These are phyloP conservation scores for Pristionchus arcanus DNA, from an alignment of 2,888 invertebrate species.

Conservation along the genomic window DNA sequence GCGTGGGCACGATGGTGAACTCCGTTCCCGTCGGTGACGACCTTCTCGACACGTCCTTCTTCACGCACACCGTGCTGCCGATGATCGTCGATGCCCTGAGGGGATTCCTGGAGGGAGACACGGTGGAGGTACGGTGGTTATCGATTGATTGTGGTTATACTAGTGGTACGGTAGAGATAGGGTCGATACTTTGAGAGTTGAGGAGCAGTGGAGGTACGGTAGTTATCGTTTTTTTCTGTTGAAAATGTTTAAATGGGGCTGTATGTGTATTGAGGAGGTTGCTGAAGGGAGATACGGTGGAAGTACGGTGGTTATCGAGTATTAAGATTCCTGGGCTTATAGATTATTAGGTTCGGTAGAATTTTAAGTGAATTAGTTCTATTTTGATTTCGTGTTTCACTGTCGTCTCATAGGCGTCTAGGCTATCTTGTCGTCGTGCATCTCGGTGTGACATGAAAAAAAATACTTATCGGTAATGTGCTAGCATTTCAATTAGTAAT, in stretches of 20 bases:
- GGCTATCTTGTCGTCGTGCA: neutral
- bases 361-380: no score
- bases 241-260: no score
- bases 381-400: no score
- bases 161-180: no score
- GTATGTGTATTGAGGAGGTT: constrained; percentile 55
- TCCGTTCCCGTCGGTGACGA: constrained; percentile 63
- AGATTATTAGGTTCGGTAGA: no score
- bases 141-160: no score
- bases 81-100: constrained; percentile 64
- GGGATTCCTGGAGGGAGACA: constrained; percentile 53
- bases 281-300: constrained; percentile 44
- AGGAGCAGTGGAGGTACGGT: neutral
- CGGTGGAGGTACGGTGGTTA: constrained; percentile 51
- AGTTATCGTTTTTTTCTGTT: neutral
- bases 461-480: no score
- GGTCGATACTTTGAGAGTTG: neutral
- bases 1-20: constrained; percentile 11
- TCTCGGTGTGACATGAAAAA: no score
- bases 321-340: neutral
- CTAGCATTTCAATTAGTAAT: no score
- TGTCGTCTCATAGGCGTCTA: no score
- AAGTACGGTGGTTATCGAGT: constrained; percentile 39
- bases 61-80: constrained; percentile 63
- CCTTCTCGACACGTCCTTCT: constrained; percentile 63